Conservation (phyloP, 1,140 invertebrate species). For the Oreohelix idahoensis region DNA sequence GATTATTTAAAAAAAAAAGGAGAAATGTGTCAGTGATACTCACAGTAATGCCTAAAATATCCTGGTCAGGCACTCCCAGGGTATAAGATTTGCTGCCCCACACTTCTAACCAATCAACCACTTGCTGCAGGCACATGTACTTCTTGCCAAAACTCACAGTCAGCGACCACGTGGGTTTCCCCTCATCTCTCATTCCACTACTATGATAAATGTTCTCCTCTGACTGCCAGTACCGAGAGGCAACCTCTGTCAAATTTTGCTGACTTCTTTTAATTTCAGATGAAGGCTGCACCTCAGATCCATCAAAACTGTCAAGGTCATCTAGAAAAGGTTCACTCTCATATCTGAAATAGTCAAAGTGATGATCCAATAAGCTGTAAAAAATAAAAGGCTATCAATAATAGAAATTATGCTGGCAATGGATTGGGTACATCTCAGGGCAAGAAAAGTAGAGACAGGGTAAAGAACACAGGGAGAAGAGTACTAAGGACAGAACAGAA, state of each 20-base stretch:
- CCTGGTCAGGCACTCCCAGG: constrained; percentile 52
- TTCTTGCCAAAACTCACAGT: constrained; percentile 64
- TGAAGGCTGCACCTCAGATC: neutral
- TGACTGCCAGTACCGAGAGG: constrained; percentile 57
- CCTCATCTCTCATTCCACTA: constrained; percentile 11
- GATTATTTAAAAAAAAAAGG: no score
- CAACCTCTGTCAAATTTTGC: constrained; percentile 55
- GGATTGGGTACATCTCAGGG: no score
- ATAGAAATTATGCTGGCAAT: no score
- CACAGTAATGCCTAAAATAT: constrained; percentile 25
- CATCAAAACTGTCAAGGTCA: constrained; percentile 29
- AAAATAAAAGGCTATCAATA: no score
- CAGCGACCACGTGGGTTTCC: constrained; percentile 50
- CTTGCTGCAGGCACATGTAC: constrained; percentile 60
- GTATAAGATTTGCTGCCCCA: constrained; percentile 66
- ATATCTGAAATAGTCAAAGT: constrained; percentile 31
- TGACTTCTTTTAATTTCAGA: neutral
- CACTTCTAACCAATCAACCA: constrained; percentile 66
- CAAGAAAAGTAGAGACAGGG: no score
- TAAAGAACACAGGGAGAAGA: no score
- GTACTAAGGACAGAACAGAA: neutral
- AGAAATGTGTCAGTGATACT: no score
- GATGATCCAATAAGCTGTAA: no score
- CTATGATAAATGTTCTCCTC: constrained; percentile 56
- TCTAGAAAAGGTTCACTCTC: constrained; percentile 48